Conservation (phyloP, 2,113 vertebrate species). For the Pelodiscus sinensis region DNA sequence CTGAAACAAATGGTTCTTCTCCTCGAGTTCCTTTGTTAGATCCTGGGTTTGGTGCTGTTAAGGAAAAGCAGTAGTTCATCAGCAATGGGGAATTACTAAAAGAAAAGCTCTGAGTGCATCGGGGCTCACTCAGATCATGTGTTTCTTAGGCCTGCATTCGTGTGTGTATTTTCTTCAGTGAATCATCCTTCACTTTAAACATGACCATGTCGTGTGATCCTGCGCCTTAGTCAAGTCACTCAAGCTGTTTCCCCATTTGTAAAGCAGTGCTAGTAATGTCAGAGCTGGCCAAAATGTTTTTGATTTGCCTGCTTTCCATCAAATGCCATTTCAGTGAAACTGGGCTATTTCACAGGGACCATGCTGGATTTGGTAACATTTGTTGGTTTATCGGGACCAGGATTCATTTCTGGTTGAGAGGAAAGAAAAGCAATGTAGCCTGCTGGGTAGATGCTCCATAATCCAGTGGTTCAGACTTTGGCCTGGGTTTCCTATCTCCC, state of each 20-base stretch:
- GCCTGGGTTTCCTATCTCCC: not conserved
- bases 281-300: not conserved
- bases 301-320: not conserved
- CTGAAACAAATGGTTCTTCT: conserved; percentile 15
- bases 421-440: not conserved
- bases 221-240: not conserved
- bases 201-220: not conserved
- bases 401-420: not conserved
- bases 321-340: not conserved
- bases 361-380: accelerated
- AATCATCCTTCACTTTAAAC: not conserved
- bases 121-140: not conserved
- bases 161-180: not conserved
- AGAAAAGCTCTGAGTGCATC: not conserved
- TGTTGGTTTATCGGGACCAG: not conserved
- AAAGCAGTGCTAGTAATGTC: not conserved
- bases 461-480: not conserved
- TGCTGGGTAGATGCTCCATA: not conserved
- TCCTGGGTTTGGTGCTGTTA: conserved; percentile 37
- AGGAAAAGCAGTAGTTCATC: not conserved
- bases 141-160: not conserved
- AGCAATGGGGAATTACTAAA: not conserved
- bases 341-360: too few species aligned
- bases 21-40: conserved; percentile 37
- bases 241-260: not conserved